Conservation (phyloP, 2,888 invertebrate species). For the Aelia acuminata region DNA sequence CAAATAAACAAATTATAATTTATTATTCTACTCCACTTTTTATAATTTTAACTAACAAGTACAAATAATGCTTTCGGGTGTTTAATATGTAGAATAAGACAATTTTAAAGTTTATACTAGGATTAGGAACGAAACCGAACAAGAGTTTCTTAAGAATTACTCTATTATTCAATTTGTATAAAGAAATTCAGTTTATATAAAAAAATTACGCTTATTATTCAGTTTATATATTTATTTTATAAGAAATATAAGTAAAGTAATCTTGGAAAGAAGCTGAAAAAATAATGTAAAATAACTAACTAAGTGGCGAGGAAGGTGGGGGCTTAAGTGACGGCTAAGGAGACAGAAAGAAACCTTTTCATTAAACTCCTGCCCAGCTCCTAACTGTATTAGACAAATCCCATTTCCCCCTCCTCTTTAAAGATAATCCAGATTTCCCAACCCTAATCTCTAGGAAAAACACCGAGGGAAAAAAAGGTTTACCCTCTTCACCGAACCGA, state of each 20-base stretch:
- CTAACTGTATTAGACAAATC: conserved; percentile 38
- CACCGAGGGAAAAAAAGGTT: conserved; percentile 29
- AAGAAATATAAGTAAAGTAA: not conserved
- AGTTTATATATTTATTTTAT: not conserved
- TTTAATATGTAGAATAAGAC: too few species aligned
- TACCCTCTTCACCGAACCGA: not conserved
- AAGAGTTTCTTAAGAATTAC: too few species aligned
- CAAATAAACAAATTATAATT: too few species aligned
- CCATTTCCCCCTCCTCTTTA: conserved; percentile 25
- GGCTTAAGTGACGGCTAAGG: conserved; percentile 2
- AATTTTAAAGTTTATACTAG: too few species aligned
- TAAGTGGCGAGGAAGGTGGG: not conserved
- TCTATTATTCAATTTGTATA: too few species aligned
- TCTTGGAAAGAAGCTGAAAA: not conserved
- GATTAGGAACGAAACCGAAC: too few species aligned
- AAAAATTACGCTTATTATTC: too few species aligned
- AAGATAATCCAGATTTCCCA: conserved; percentile 14
- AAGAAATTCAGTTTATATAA: too few species aligned
- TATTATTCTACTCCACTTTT: too few species aligned
- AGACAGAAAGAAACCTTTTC: conserved; percentile 31
- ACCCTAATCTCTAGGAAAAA: conserved; percentile 36
- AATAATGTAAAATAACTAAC: conserved; percentile 25
- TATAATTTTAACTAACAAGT: too few species aligned
- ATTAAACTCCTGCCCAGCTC: not conserved
- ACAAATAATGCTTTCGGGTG: too few species aligned